Evolutionary conservation across 2,888 invertebrate species (phyloP), one percentile per base, ranked within the genome.

Genomic region (Cerceris ruficornis): DNA sequence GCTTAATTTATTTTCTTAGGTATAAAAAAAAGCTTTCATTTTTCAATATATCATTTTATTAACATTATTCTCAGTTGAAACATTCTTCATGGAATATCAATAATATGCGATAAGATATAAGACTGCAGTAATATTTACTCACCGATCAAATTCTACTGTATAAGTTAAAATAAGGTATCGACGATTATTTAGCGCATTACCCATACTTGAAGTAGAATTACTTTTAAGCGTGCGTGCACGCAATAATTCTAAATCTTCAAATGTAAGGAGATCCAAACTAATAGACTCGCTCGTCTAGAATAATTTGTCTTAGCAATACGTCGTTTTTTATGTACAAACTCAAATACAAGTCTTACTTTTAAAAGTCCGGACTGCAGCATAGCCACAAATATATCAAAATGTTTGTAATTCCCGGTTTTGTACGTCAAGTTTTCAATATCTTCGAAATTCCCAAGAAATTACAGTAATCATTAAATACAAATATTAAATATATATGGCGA

Each of bases 381-480:
- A 7, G 93, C 92, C 7, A 93, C 88, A 86, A 94, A 94, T 43
- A 93, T 93, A 78, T 93, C 92, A 82, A 94, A 94, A 77, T 93
- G 93, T 84, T 94, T 94, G 86, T 92, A 94, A 89, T 94, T 94
- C 60, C 94, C 94, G 7, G 94, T 94, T 88, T 93, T 93, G 42
- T 93, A 93, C 1, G 94, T 94, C 69, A 94, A 88, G 85, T 93
- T 93, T 91, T 94, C 94, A 55, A 94, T 93, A 90, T 94, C 94
- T 93, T 86, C 54, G 88, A 64, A 67, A 50, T 15, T 28, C 28
- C 28, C 15, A 50, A 67, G 9, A 62, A 57, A 49, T 11, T 7
- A 39, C 7, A 57, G 43, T 42, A 61, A 15, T 52, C 17, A 58
- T 57, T 13, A 49, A 71, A 9, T 43, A 6, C 7, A 58, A 58